Base-by-base conservation (phyloP, 2,797 vertebrate genomes). In the Karalla daura region DNA sequence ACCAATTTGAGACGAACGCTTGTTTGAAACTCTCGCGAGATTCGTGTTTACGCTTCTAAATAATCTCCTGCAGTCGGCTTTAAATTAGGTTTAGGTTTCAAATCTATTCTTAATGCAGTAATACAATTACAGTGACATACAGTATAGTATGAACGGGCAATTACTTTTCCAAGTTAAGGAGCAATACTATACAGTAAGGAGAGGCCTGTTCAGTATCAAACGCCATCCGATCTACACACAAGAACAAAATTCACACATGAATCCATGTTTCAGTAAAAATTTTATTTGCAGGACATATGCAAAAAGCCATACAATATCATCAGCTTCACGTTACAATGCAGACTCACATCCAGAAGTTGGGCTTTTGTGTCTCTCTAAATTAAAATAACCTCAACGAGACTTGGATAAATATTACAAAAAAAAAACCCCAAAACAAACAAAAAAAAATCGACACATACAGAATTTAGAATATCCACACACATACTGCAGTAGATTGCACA, bases 251-350 rank as follows among this genome's bases (percentile, higher is more conserved):
- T 1, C 36, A 21, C 21, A 43, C 2, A n/a, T 36, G 45, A 59
- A 44, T 51, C 4, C 7, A 14, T 58, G 9, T 80, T 92, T 90
- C 35, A 85, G 77, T 90, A 92, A 49, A 92, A 92, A 92, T 44
- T 90, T 91, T 91, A 90, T 89, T 89, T 73, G 78, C 77, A 80
- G 83, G 76, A 89, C 85, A 85, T 61, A 87, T 39, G 84, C 83
- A 88, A 86, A 87, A 89, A 89, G 84, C 82, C 81, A 86, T 79
- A 89, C 85, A 86, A 70, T 68, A 85, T 70, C 63, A 51, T 81
- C 69, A 80, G 78, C 72, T 86, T 88, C 53, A 89, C 84, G 80
- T 78, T 68, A 87, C 81, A 74, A 74, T 63, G 77, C 80, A 87
- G 69, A 88, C 78, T 69, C 56, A 78, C 63, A 80, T 73, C 69